These are phyloP conservation scores for Caenorhabditis sinica DNA, from an alignment of 2,888 invertebrate species.

Conservation along the genomic window DNA sequence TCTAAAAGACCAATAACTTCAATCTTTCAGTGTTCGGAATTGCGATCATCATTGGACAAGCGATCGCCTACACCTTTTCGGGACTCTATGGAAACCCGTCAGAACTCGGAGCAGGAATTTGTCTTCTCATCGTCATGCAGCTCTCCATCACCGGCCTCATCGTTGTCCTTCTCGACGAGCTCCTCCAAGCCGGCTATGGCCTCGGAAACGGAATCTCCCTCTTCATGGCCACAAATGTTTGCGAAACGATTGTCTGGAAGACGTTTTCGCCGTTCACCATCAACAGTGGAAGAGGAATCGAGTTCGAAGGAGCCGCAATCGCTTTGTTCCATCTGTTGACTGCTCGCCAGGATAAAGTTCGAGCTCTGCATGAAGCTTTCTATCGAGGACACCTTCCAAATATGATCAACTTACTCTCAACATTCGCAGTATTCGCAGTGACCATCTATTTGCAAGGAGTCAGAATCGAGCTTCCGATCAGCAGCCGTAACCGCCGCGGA, in stretches of 20 bases:
- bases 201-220: conserved; percentile 99
- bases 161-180: conserved; percentile 95
- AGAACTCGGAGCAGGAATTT: conserved; percentile 98
- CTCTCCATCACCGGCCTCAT: conserved; percentile 98
- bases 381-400: conserved; percentile 99
- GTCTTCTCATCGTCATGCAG: conserved; percentile 97
- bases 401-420: conserved; percentile 97
- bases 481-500: conserved; percentile 98
- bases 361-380: conserved; percentile 98
- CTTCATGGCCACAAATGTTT: conserved; percentile 99
- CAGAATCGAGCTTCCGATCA: conserved; percentile 99
- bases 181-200: conserved; percentile 89
- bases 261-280: conserved; percentile 86
- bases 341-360: conserved; percentile 97
- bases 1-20: too few species aligned
- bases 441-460: conserved; percentile 99
- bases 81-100: conserved; percentile 98
- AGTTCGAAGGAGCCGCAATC: conserved; percentile 99
- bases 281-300: conserved; percentile 88
- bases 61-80: conserved; percentile 99
- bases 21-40: conserved; percentile 95
- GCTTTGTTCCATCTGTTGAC: conserved; percentile 98
- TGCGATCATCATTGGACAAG: conserved; percentile 99
- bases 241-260: conserved; percentile 99
- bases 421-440: conserved; percentile 97